Evolutionary conservation across 92 coral and sea anemone genomes (phyloP), one percentile per base, ranked within the genome.

Genomic region (Epizoanthus scotinus): DNA sequence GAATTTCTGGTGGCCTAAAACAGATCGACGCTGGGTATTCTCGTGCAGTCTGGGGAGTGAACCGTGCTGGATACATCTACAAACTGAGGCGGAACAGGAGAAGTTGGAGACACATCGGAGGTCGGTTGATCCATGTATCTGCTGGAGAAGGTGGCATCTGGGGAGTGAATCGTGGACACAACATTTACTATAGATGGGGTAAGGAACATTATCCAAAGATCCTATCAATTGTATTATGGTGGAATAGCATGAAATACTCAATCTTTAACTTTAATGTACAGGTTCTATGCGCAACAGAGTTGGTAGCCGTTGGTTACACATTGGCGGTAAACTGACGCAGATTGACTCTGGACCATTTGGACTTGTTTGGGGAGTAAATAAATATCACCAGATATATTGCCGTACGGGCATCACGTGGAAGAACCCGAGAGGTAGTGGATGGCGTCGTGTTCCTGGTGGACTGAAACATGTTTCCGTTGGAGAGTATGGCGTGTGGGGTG

Each of bases 281-380:
- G 79, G 79, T 15, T 73, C 79, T 8, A 28, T 73, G 25, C 67
- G 63, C 20, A 73, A 34, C 63, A 57, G 54, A 55, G 54, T 29
- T 22, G 66, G 79, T 56, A 73, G 53, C 52, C 63, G 79, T 6
- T 73, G 79, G 79, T 19, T 73, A n/a, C 79, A 31, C 25, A 55
- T 73, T 22, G 54, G 54, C 5, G 89, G 89, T 15, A 65, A 40
- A 6, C 66, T 86, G 42, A 55, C 25, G 34, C 85, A 86, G 63
- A 56, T 86, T 17, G 89, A 86, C 81, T 86, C 89, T 22, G 89
- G 89, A 0, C 89, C 89, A 8, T 83, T 71, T 62, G 85, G 89
- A 6, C 69, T 73, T 10, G 85, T 86, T 40, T 86, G 71, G 57
- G 89, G 89, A 53, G 42, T 62, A 2, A 80, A 72, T 21, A 21